phyloP scores from a whole-genome alignment of 2,888 invertebrate genomes.

The Nemapogon koenigi region DNA sequence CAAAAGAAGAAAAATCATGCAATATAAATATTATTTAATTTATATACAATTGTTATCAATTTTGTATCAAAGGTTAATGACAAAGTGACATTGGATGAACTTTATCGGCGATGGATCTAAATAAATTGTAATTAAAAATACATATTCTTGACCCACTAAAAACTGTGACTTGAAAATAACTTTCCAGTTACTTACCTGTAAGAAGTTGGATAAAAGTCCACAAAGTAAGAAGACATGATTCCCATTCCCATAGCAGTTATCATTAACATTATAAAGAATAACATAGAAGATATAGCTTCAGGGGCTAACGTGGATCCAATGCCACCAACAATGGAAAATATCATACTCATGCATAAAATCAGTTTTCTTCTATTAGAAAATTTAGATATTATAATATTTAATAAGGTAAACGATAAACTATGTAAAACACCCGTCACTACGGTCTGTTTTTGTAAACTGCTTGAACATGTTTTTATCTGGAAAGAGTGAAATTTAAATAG shows the following conservation, averaged over 20 bases:
- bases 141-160: too few species aligned
- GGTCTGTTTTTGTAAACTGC: constrained; percentile 2
- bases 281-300: constrained; percentile 43
- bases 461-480: too few species aligned
- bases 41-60: too few species aligned
- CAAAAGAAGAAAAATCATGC: too few species aligned
- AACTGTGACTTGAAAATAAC: too few species aligned
- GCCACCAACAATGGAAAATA: constrained; percentile 36
- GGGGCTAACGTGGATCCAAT: constrained; percentile 30
- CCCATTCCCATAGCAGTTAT: constrained; percentile 50
- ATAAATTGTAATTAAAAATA: too few species aligned
- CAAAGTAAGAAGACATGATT: constrained; percentile 24
- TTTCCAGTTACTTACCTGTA: constrained; percentile 6
- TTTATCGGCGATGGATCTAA: too few species aligned
- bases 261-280: constrained; percentile 45
- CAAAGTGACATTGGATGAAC: too few species aligned
- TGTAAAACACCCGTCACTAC: constrained; percentile 37
- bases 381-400: constrained; percentile 41
- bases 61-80: too few species aligned
- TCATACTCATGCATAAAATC: constrained; percentile 32
- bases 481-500: too few species aligned
- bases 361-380: too few species aligned
- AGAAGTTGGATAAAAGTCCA: constrained; percentile 9
- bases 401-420: constrained; percentile 43
- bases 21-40: too few species aligned